Percentiles rank a stretch among this genome's conserved stretches.
Evolutionary conservation across 2,888 invertebrate species (phyloP).

Genomic region (Lepidocyrtoides sp.): DNA sequence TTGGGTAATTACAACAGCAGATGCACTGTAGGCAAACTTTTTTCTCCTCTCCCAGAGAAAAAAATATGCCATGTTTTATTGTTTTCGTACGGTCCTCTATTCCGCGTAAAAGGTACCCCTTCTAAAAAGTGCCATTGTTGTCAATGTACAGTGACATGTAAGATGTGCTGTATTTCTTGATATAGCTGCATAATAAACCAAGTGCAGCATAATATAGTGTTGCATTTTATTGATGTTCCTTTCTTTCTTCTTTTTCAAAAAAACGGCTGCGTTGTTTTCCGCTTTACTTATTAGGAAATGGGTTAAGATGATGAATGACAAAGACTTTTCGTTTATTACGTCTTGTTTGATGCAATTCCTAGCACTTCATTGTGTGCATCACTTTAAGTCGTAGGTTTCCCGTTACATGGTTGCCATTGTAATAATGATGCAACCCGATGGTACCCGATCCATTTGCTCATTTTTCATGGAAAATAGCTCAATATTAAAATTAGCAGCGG

Average conservation of each 20-base stretch:
- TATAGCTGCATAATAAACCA: constrained; percentile 20
- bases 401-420: constrained; percentile 28
- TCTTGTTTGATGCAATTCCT: background rate
- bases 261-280: constrained; percentile 6
- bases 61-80: constrained; percentile 21
- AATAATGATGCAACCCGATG: constrained; percentile 28
- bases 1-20: constrained; percentile 57
- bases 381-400: background rate
- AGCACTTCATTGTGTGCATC: background rate
- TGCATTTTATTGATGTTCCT: constrained; percentile 49
- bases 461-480: constrained; percentile 30
- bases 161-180: constrained; percentile 28
- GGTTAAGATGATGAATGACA: constrained; percentile 35
- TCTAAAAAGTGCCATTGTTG: constrained; percentile 52
- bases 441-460: constrained; percentile 23
- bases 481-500: background rate
- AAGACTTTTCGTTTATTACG: background rate
- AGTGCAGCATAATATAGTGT: no score
- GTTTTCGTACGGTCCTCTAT: constrained; percentile 39
- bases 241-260: background rate
- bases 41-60: constrained; percentile 22
- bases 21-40: constrained; percentile 11
- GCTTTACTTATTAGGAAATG: constrained; percentile 20
- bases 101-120: constrained; percentile 32
- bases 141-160: constrained; percentile 38